phyloP scores from a whole-genome alignment of 2,797 vertebrate species.

The Cryptoprocta ferox region DNA sequence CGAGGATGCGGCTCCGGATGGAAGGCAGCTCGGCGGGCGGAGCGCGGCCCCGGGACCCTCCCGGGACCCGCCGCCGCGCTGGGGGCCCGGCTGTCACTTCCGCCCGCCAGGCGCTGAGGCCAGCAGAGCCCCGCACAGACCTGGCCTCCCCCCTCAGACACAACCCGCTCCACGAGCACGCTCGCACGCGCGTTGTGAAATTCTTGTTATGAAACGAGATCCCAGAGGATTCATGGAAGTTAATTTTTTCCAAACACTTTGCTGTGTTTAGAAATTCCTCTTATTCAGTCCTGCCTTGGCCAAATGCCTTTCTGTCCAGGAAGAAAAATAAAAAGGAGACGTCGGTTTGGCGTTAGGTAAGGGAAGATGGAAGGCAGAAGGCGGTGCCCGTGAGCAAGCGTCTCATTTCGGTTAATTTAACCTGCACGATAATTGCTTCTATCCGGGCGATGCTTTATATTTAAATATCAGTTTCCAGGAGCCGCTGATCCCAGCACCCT shows the following conservation, averaged over 20 bases:
- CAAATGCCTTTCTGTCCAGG: constrained; percentile 32
- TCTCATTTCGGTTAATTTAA: neutral
- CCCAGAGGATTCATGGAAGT: constrained; percentile 5
- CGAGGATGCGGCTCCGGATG: accelerated
- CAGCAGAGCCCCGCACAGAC: accelerated
- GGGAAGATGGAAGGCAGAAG: accelerated
- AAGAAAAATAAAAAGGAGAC: constrained; percentile 41
- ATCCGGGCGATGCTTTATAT: neutral
- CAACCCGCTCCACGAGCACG: neutral
- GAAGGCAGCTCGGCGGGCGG: accelerated
- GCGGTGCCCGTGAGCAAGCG: accelerated
- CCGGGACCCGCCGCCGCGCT: accelerated
- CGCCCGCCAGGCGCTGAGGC: accelerated
- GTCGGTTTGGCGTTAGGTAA: neutral
- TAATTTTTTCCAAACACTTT: neutral
- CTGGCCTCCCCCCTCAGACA: neutral
- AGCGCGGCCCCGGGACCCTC: accelerated
- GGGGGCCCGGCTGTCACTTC: neutral
- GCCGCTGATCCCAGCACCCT: neutral
- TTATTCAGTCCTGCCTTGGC: neutral
- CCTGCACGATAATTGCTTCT: neutral
- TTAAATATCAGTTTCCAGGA: neutral
- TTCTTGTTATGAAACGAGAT: neutral
- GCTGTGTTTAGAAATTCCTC: constrained; percentile 32
- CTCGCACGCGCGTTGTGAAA: neutral